A percentile compares a stretch with the other conserved stretches of the same genome.
phyloP scores from a whole-genome alignment of 2,888 invertebrate genomes.

The Bugula neritina region DNA sequence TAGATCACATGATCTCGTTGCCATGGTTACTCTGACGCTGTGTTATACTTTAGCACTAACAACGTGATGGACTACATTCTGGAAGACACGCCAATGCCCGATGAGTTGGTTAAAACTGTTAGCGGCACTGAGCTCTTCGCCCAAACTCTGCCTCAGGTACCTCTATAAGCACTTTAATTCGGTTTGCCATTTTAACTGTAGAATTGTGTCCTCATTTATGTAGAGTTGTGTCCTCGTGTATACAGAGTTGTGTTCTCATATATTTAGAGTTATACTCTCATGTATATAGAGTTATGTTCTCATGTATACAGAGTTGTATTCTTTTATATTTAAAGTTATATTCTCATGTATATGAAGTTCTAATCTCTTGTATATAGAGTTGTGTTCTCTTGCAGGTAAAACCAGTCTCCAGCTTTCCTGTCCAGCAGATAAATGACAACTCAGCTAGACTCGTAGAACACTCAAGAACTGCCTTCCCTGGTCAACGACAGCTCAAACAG shows the following conservation, averaged over 20 bases:
- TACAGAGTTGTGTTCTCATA: no score
- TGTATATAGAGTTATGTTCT: no score
- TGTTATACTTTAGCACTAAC: constrained; percentile 36
- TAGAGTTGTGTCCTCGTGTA: no score
- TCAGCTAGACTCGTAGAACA: constrained; percentile 35
- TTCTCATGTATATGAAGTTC: background rate
- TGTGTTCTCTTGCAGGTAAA: constrained; percentile 33
- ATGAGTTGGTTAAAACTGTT: constrained; percentile 38
- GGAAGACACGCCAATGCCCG: constrained; percentile 44
- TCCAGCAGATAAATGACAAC: constrained; percentile 37
- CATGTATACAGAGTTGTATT: no score
- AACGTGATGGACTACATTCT: constrained; percentile 40
- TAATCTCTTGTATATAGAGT: background rate
- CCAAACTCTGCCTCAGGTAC: constrained; percentile 39
- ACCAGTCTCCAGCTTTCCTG: constrained; percentile 38
- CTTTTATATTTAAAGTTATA: background rate
- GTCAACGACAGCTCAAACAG: constrained; percentile 34
- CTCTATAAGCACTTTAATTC: no score
- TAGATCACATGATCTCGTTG: no score
- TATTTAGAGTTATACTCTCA: no score
- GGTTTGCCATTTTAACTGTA: no score
- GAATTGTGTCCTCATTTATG: no score
- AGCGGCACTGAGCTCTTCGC: constrained; percentile 40
- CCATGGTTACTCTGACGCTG: no score
- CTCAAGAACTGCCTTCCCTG: constrained; percentile 33